A percentile compares a stretch with the other conserved stretches of the same genome.
These are phyloP conservation scores for Caradrina kadenii DNA, from an alignment of 2,888 invertebrate species.

Conservation along the genomic window DNA sequence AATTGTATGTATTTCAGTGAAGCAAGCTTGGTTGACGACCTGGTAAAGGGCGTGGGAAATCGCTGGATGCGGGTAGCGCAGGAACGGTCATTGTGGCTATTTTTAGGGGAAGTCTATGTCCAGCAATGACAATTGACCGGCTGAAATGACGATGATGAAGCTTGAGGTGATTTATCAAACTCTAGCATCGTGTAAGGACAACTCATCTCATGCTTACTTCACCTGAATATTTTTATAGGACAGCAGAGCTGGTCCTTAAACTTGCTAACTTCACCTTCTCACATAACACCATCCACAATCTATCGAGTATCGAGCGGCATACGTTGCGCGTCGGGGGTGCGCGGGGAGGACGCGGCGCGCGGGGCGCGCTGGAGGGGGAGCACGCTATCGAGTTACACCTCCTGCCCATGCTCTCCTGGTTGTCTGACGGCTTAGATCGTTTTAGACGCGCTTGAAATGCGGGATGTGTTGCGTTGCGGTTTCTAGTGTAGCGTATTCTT, in stretches of 20 bases:
- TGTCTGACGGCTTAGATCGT: slow-evolving; percentile 77
- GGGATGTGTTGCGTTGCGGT: slow-evolving; percentile 28
- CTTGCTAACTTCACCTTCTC: slow-evolving; percentile 9
- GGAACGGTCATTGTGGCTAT: too few species aligned
- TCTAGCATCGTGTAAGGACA: too few species aligned
- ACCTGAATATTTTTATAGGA: too few species aligned
- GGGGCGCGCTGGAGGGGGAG: slow-evolving; percentile 40
- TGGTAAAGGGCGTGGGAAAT: too few species aligned
- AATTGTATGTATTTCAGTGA: too few species aligned
- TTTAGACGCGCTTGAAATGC: slow-evolving; percentile 56
- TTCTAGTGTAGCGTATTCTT: background rate
- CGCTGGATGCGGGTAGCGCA: too few species aligned
- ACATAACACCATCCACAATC: slow-evolving; percentile 67
- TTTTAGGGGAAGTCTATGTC: too few species aligned
- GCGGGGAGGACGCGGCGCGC: slow-evolving; percentile 58
- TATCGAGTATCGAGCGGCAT: slow-evolving; percentile 79
- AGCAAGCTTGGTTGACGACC: too few species aligned
- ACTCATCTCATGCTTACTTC: too few species aligned
- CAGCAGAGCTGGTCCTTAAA: slow-evolving; percentile 11
- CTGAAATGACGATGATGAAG: too few species aligned
- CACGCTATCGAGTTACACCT: slow-evolving; percentile 77
- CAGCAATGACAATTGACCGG: too few species aligned
- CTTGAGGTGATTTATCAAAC: too few species aligned
- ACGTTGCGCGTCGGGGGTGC: slow-evolving; percentile 73
- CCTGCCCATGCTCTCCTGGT: slow-evolving; percentile 75